Base-by-base conservation (phyloP, 2,888 invertebrate species). In the Limnephilus auricula region DNA sequence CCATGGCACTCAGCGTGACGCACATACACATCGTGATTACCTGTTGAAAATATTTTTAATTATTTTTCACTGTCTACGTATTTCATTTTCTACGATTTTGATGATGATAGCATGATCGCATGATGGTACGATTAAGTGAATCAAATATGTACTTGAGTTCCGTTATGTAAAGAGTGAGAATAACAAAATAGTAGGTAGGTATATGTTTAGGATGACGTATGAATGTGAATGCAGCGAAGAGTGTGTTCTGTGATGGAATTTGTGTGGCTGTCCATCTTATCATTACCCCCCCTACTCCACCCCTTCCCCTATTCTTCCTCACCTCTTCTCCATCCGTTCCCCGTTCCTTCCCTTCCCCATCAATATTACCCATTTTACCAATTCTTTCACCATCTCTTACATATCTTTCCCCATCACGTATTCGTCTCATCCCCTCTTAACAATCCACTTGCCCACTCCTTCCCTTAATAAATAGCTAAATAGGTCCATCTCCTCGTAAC, bases 1-100 rank as follows among this genome's bases (percentile, higher is more conserved):
- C 97, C 93, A 97, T 96, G 10, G 98, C 97, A 94, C 97, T 97
- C 89, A 98, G 95, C n/a, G 97, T 97, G 86, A 97, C 97, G 94
- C 97, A 97, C 95, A 98, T 96, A 94, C 97, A 97, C 96, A 93
- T 93, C 13, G 93, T 93, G 25, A 93, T 93, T 15, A 93, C 92
- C 93, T 93, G 92, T 6, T 31, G 13, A 80, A 31, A 80, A 80
- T n/a, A 79, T 0, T n/a, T 79, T 0, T 4, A 0, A 88, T 1
- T 30, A 78, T 30, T 40, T 18, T 40, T 65, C 12, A 18, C 6
- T 40, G 12, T 9, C 37, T 37, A 37, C 12, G 15, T 45, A n/a
- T 37, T 12, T 79, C 31, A 45, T 45, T 45, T 45, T 15, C 40
- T 4, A 45, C 13, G 45, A 45, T 45, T 45, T 45, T 45, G 45